phyloP scores from a whole-genome alignment of 2,888 invertebrate genomes.

The Camptogramma bilineatum region DNA sequence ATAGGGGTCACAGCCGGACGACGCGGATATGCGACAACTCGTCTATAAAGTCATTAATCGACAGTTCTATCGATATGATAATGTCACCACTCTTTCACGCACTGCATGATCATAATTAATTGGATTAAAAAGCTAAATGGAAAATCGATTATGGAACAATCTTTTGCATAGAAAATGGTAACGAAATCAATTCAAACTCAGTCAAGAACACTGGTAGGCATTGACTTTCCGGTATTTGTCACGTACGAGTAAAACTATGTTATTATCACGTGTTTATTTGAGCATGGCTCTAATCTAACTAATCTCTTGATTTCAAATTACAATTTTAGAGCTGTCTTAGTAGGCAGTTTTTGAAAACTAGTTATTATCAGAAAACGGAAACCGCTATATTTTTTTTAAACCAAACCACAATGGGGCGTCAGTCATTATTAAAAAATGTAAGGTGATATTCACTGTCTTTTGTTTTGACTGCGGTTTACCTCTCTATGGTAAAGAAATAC shows the following conservation, averaged over 20 bases:
- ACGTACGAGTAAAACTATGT: not conserved
- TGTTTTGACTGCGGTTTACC: no score
- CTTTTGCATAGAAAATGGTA: conserved; percentile 6
- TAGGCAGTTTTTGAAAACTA: no score
- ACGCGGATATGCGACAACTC: conserved; percentile 53
- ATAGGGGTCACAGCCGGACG: conserved; percentile 67
- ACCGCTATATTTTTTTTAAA: no score
- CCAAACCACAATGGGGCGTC: no score
- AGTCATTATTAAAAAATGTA: no score
- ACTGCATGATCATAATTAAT: conserved; percentile 19
- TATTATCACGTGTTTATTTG: no score
- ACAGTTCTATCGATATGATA: conserved; percentile 25
- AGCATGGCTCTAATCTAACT: no score
- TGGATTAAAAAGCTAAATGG: conserved; percentile 16
- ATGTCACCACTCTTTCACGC: conserved; percentile 21
- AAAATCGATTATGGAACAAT: conserved; percentile 5
- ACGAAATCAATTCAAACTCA: not conserved
- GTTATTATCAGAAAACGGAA: no score
- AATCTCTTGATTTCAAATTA: no score
- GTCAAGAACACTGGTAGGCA: not conserved
- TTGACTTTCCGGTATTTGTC: not conserved
- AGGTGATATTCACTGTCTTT: no score
- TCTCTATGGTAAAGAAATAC: no score
- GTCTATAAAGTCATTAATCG: conserved; percentile 23
- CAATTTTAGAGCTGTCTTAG: no score